Base-by-base conservation (phyloP, 2,797 vertebrate species). In the Pseudomugil tenellus region DNA sequence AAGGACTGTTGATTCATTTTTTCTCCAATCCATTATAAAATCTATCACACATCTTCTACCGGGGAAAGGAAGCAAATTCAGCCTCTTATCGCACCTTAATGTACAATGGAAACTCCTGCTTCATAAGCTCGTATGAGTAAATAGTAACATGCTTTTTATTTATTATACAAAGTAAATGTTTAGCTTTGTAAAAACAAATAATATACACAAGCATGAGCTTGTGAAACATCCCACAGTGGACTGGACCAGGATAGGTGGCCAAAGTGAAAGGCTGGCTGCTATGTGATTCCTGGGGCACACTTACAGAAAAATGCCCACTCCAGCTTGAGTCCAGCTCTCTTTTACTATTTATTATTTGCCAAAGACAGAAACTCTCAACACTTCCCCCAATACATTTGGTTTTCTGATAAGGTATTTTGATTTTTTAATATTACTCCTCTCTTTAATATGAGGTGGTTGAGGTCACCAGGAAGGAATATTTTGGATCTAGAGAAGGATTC, bases 281-380 rank as follows among this genome's bases (percentile, higher is more conserved):
- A 88, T 90, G 87, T 86, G 89, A 89, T 90, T 26, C 58, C 66
- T 1, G 77, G 54, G 67, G 89, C 83, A 76, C 79, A 60, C 34
- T 52, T 76, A 76, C 64, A 76, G 74, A 77, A 76, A 76, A 67
- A 72, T 39, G 68, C 66, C 39, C 9, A 29, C 63, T 43, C 55
- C 26, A 14, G 62, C 56, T 41, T 13, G 43, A 75, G 66, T 73
- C 63, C 64, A 54, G 72, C 77, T 77, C 81, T 77, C 79, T 83
- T 89, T 89, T 84, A 90, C 88, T 83, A 87, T 31, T 31, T 31
- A 31, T 6, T 6, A n/a, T n/a, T n/a, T n/a, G n/a, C n/a, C n/a
- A 80, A 61, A 78, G 58, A 51, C 69, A 82, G 60, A 76, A 77
- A 71, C 78, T 80, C 29, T 80, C 28, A 71, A 72, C 61, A n/a